These are phyloP conservation scores for Chinchilla lanigera DNA, from an alignment of 2,113 vertebrate genomes.

Conservation along the genomic window DNA sequence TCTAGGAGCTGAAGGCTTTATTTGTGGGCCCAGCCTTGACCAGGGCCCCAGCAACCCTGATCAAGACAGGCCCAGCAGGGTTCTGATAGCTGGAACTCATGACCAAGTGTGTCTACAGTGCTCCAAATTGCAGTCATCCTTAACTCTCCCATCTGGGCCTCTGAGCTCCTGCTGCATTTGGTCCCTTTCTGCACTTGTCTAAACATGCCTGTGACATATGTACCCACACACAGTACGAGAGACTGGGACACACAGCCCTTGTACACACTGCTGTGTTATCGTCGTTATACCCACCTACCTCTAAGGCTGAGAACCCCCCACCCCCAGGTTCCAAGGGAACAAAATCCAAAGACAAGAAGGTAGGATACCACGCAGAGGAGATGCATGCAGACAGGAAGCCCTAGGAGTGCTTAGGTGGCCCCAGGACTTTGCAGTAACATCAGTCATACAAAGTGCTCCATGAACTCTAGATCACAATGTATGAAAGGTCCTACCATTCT, in stretches of 20 bases:
- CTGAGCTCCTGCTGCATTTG: not conserved
- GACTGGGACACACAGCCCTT: too few species aligned
- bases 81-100: not conserved
- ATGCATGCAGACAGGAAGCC: not conserved
- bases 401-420: accelerated
- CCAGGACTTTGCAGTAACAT: not conserved
- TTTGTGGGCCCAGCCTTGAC: not conserved
- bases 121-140: not conserved
- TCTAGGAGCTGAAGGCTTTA: not conserved
- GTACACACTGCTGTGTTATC: too few species aligned
- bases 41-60: not conserved
- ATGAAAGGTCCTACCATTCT: not conserved
- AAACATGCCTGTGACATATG: not conserved
- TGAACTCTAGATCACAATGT: not conserved
- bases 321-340: not conserved
- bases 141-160: not conserved
- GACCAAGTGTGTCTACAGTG: not conserved
- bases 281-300: not conserved
- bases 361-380: not conserved
- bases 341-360: not conserved
- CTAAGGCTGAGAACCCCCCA: not conserved
- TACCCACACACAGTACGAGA: not conserved
- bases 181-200: not conserved
- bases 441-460: not conserved
- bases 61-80: not conserved